Base-by-base conservation (phyloP, 2,888 invertebrate genomes). In the Drosophila multiciliata region DNA sequence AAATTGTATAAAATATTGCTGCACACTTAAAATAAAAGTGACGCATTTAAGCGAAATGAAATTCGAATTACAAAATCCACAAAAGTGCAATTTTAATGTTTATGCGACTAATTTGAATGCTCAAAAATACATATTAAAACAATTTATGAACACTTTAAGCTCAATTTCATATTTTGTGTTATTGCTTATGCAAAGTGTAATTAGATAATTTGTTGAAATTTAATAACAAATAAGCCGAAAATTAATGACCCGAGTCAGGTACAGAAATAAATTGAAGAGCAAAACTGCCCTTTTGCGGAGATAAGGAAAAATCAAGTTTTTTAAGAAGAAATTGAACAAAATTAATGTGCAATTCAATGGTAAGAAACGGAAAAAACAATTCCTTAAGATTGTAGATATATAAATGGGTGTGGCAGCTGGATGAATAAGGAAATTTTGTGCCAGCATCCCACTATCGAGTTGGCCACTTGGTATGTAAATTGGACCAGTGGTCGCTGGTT, bases 401-500 rank as follows among this genome's bases (percentile, higher is more conserved):
- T 59, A 62, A 23, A 57, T 60, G 88, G 84, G 84, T 71, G 79
- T 79, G 88, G 73, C 66, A 20, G 33, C 55, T 67, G 67, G 29
- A 66, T 66, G 38, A 71, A 62, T 63, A 77, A 75, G 8, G 2
- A 83, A 90, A 87, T 26, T 72, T 57, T 40, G 23, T 49, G 57
- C 29, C 32, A 17, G 15, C 45, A 53, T 20, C 17, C 45, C 52
- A 71, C 65, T 77, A 67, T 67, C 12, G 12, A 42, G 48, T 35
- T 64, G 54, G 50, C 66, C 66, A 70, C 60, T 76, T 79, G 79
- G 58, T 88, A 87, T 90, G 87, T 66, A 87, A 87, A 90, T 89
- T 76, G 81, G 77, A 45, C 45, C 15, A 29, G 23, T 45, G 45
- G 49, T 57, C 33, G 50, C 52, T 59, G 57, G 45, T 15, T 50